Evolutionary conservation across 2,888 invertebrate species (phyloP), one percentile per base, ranked within the genome.

Genomic region (Melinaea menophilus): DNA sequence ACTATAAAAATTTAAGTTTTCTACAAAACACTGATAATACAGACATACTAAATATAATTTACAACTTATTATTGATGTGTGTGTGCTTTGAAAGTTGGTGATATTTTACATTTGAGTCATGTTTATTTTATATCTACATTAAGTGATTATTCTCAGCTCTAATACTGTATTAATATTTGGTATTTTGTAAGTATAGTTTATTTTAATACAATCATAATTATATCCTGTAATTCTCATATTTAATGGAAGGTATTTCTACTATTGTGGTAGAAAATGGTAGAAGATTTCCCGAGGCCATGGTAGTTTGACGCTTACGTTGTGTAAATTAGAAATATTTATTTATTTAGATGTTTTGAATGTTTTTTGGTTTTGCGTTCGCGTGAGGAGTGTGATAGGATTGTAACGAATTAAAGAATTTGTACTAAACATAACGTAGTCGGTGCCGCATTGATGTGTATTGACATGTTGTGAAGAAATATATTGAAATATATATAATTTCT

Each of bases 401-500:
- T 64, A 71, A 70, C 63, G 66, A 60, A 68, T 61, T 63, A 67
- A 72, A 68, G 69, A 71, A 73, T 75, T 73, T 79, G 78, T 80
- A 79, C 71, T 74, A 73, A 31, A 71, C 70, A 74, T 79, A 76
- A 77, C 62, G 78, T 81, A 81, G 77, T 64, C 64, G 82, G 71
- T 72, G 78, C 78, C 76, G 79, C 22, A 22, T 22, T 22, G 22
- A 22, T 22, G 22, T 80, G 77, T 77, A 78, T 72, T 79, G 74
- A 76, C 77, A 80, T 77, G 85, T 84, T 83, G 82, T 83, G 80
- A 84, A 84, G 79, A 79, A 82, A 85, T 84, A 86, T 86, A 85
- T 82, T 80, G 82, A 87, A 86, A 86, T 86, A 88, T 88, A 88
- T 88, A 88, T 88, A 86, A 88, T 88, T 88, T 88, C 86, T 86